A percentile compares a stretch with the other conserved stretches of the same genome.
Conservation (phyloP, 2,888 invertebrate genomes). For the Sialis fuliginosa region DNA sequence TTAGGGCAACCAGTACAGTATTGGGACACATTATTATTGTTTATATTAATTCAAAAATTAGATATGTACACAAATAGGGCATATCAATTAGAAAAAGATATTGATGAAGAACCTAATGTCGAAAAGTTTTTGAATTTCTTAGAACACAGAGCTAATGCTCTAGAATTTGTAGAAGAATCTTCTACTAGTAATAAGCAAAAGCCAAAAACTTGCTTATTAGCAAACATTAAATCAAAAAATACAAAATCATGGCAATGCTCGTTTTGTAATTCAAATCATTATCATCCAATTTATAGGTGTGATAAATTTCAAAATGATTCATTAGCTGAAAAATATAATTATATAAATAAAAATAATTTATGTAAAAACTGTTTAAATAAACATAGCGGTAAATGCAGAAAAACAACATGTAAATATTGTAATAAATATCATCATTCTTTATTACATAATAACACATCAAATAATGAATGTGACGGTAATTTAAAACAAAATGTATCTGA, state of each 20-base stretch:
- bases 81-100: constrained; percentile 8
- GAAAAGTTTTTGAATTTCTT: constrained; percentile 6
- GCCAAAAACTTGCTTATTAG: neutral
- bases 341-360: neutral
- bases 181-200: neutral
- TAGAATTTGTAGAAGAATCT: constrained; percentile 3
- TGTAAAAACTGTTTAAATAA: neutral
- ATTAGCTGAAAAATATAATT: neutral
- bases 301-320: neutral
- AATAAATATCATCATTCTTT: neutral
- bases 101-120: constrained; percentile 5
- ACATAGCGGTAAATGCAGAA: neutral
- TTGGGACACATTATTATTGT: constrained; percentile 6
- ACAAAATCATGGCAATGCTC: neutral
- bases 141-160: constrained; percentile 4
- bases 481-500: neutral
- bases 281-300: neutral
- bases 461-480: neutral
- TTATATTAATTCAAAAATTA: constrained; percentile 6
- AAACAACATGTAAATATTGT: neutral
- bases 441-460: neutral
- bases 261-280: neutral
- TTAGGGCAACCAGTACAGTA: neutral
- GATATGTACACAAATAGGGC: constrained; percentile 6
- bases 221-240: too few relatives aligned